Evolutionary conservation across 2,113 vertebrate species (phyloP).

Genomic region (Oplegnathus fasciatus): DNA sequence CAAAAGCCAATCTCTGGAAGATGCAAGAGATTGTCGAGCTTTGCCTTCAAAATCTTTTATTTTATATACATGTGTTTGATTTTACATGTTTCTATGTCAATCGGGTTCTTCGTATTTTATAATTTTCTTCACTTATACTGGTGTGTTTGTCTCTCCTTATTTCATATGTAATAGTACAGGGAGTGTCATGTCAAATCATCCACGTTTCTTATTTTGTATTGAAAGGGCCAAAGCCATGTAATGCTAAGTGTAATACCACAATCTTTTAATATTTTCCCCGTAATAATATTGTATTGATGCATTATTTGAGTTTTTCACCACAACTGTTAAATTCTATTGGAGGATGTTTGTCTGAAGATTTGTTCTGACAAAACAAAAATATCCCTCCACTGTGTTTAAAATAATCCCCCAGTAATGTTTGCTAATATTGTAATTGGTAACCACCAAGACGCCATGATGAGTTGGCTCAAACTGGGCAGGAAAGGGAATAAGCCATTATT

Average conservation of each 20-base stretch:
- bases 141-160: slow-evolving; percentile 33
- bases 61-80: slow-evolving; percentile 53
- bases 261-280: neutral
- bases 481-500: slow-evolving; percentile 28
- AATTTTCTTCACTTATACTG: slow-evolving; percentile 24
- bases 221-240: slow-evolving; percentile 54
- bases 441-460: neutral
- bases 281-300: neutral
- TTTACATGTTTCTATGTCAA: slow-evolving; percentile 55
- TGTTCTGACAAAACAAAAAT: neutral
- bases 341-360: slow-evolving; percentile 1
- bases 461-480: neutral
- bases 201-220: slow-evolving; percentile 25
- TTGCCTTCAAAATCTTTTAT: slow-evolving; percentile 59
- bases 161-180: slow-evolving; percentile 12
- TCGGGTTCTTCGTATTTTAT: slow-evolving; percentile 46
- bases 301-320: neutral
- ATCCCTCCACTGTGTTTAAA: neutral
- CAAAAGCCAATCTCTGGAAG: slow-evolving; percentile 14
- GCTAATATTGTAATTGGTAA: neutral
- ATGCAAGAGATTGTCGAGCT: slow-evolving; percentile 9
- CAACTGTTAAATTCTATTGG: neutral
- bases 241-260: neutral
- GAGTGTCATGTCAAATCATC: slow-evolving; percentile 17
- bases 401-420: neutral